Evolutionary conservation across 2,797 vertebrate genomes (phyloP).

Genomic region (Poliocrania exsul): DNA sequence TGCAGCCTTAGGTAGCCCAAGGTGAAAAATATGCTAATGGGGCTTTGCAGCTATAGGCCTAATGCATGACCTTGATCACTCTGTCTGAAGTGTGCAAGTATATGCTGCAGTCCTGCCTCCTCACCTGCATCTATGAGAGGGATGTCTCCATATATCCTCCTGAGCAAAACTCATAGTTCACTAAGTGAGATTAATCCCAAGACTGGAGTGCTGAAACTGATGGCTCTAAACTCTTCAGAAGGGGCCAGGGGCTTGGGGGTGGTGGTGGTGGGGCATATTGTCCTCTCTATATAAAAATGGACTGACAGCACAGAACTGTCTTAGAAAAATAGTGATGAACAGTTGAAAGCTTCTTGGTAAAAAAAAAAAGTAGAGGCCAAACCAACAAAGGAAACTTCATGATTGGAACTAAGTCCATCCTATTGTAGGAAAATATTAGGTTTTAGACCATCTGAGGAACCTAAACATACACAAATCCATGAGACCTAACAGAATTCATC

Average conservation of each 20-base stretch:
- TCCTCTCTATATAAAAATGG: fast-evolving
- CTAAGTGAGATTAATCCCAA: background rate
- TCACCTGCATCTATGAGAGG: background rate
- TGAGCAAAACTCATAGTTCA: background rate
- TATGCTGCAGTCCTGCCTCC: background rate
- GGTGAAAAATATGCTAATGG: background rate
- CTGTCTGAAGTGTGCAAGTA: background rate
- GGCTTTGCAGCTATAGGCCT: background rate
- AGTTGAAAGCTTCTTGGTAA: background rate
- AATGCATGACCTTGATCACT: background rate
- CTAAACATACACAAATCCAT: background rate
- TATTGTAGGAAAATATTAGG: background rate
- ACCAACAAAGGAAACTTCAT: background rate
- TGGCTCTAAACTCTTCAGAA: background rate
- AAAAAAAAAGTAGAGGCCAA: background rate
- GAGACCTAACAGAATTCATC: no score
- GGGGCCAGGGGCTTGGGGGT: no score
- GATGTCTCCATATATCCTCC: background rate
- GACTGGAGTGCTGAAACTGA: background rate
- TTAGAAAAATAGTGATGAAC: background rate
- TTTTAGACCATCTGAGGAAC: background rate
- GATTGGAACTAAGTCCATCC: background rate
- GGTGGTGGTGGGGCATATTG: fast-evolving
- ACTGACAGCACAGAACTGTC: background rate
- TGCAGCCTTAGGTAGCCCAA: background rate